Base-by-base conservation (phyloP, 2,113 vertebrate species). In the Madoqua kirkii region DNA sequence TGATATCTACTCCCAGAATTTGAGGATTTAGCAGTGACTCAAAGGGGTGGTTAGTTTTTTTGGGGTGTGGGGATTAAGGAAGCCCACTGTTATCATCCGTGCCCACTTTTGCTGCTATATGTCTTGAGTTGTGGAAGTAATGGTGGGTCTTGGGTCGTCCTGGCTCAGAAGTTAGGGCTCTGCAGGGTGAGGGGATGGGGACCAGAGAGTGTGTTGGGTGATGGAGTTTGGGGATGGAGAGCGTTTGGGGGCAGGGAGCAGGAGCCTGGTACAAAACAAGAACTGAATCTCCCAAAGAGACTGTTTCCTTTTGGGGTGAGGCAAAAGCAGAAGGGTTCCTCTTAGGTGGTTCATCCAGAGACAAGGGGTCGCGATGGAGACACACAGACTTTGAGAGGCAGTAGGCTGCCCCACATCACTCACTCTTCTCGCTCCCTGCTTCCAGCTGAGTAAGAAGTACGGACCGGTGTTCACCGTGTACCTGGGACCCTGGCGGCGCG, bases 381-480 rank as follows among this genome's bases (percentile, higher is more conserved):
- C 48, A 31, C 10, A 27, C 13, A 17, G 14, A 10, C 74, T 23
- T 27, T 17, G 17, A 83, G 74, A 52, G 15, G 11, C 71, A 8
- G 55, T 4, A 10, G 59, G 31, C 31, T 50, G 13, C 27, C 43
- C 15, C 25, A 14, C 13, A 23, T 16, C 31, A n/a, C 29, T 9
- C 0, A 0, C 23, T 4, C 31, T 10, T 78, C 57, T 21, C 6
- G 29, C 27, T 57, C 50, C 31, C 79, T 55, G 27, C 43, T 93
- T 27, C 33, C 78, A 98, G 98, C 96, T 98, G 43, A 96, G 98
- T 91, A 55, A 95, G 82, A 95, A 87, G 48, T 98, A 98, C 0
- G 98, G 98, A 15, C 97, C 98, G 0, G 97, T 98, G 83, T 98
- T 98, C 97, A 98, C 98, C 0, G 67, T 98, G n/a, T 67, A 98